Base-by-base conservation (phyloP, 1,140 invertebrate species). In the Aphaenogaster ashmeadi region DNA sequence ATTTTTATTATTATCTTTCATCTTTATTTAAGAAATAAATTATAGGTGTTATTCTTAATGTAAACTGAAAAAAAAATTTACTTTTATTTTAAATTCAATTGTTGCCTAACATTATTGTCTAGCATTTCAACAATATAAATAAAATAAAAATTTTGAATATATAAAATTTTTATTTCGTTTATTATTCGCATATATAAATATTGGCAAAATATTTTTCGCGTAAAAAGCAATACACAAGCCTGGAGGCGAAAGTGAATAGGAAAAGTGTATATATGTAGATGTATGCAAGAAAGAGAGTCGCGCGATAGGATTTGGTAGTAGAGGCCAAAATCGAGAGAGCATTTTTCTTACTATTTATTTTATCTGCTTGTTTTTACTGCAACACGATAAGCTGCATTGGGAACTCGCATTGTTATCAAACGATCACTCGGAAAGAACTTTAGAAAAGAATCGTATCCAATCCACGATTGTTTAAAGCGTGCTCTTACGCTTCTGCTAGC, bases 281-380 rank as follows among this genome's bases (percentile, higher is more conserved):
- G 15, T 58, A 83, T 38, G 18, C 52, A 27, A 50, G 52, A 36
- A 58, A 72, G 38, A 15, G 8, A 74, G 15, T 58, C 2, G 38
- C 67, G 67, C 67, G 67, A 50, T 83, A 21, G 67, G 27, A 83
- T 83, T 60, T 83, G 2, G 11, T 58, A 83, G 33, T 41, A 72
- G 3, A 72, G 52, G 18, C 18, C 41, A 27, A 72, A 74, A 72
- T 47, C 27, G 41, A 27, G 64, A n/a, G 7, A 83, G 13, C 52
- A 56, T 83, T 74, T 83, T 58, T 74, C 27, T 50, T 50, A 36
- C 54, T 83, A 83, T 83, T 81, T 69, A 44, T 83, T 83, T 81
- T 56, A 56, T 81, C 50, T 18, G 9, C 21, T 72, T 58, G 79
- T 41, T 83, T 72, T 83, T 74, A 60, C 27, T 58, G 27, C 18